Conservation (phyloP, 2,888 invertebrate species). For the Ectemnius cavifrons region DNA sequence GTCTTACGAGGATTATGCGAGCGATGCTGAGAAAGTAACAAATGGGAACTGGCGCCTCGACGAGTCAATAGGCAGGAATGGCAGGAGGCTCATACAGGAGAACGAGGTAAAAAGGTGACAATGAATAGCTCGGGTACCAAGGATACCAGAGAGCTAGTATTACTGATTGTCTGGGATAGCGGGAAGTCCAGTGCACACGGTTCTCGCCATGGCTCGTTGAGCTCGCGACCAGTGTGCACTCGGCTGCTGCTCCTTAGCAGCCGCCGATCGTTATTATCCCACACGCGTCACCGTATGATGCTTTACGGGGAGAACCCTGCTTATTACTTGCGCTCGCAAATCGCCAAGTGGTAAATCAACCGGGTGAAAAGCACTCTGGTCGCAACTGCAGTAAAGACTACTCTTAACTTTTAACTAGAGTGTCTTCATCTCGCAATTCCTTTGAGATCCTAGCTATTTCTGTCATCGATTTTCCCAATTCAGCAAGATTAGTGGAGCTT, state of each 20-base stretch:
- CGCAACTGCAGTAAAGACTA: neutral
- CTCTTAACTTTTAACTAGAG: slow-evolving; percentile 1
- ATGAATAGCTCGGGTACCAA: slow-evolving; percentile 41
- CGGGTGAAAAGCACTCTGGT: slow-evolving; percentile 3
- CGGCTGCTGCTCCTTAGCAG: slow-evolving; percentile 63
- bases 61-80: neutral
- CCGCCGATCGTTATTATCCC: slow-evolving; percentile 60
- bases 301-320: slow-evolving; percentile 32
- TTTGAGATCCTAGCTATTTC: no score
- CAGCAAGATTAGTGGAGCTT: no score
- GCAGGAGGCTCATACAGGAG: slow-evolving; percentile 5
- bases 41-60: no score
- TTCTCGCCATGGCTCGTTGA: slow-evolving; percentile 70
- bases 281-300: slow-evolving; percentile 54
- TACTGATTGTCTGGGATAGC: slow-evolving; percentile 46
- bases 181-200: slow-evolving; percentile 56
- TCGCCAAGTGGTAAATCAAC: neutral
- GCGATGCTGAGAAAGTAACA: no score
- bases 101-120: neutral
- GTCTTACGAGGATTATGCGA: no score
- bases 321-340: slow-evolving; percentile 30
- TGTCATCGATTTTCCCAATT: no score
- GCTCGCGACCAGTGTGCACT: slow-evolving; percentile 67
- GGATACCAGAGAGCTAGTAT: slow-evolving; percentile 36
- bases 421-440: no score